These are phyloP conservation scores for Centroberyx gerrardi DNA, from an alignment of 2,797 vertebrate genomes.

Conservation along the genomic window DNA sequence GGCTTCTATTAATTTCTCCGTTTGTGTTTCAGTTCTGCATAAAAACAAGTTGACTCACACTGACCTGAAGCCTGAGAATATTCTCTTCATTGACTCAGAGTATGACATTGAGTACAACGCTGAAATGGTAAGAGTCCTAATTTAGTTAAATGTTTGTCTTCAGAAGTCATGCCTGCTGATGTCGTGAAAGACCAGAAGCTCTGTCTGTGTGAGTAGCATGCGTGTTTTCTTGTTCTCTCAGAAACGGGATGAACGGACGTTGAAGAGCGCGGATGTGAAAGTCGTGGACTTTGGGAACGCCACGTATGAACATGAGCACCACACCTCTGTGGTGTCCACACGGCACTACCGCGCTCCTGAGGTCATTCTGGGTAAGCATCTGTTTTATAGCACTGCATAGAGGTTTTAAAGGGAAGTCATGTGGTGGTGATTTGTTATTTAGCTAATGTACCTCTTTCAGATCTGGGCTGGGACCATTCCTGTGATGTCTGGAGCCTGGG, in stretches of 20 bases:
- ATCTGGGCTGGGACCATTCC: constrained; percentile 91
- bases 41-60: constrained; percentile 97
- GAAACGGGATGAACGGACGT: constrained; percentile 93
- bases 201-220: not conserved
- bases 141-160: not conserved
- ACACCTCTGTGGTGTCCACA: constrained; percentile 96
- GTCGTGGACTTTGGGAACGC: constrained; percentile 98
- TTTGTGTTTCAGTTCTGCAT: constrained; percentile 90
- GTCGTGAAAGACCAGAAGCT: not conserved
- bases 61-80: constrained; percentile 98
- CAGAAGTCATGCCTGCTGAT: not conserved
- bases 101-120: constrained; percentile 93
- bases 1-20: constrained; percentile 15
- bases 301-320: constrained; percentile 96
- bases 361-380: constrained; percentile 94
- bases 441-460: constrained; percentile 72
- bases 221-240: constrained; percentile 52
- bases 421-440: not conserved
- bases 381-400: not conserved
- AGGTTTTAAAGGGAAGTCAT: not conserved
- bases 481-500: constrained; percentile 94
- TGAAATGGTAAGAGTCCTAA: constrained; percentile 86
- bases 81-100: constrained; percentile 95
- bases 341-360: constrained; percentile 99
- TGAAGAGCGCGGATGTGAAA: constrained; percentile 95